Conservation (phyloP, 2,888 invertebrate genomes). For the Agrilus cyanescens region DNA sequence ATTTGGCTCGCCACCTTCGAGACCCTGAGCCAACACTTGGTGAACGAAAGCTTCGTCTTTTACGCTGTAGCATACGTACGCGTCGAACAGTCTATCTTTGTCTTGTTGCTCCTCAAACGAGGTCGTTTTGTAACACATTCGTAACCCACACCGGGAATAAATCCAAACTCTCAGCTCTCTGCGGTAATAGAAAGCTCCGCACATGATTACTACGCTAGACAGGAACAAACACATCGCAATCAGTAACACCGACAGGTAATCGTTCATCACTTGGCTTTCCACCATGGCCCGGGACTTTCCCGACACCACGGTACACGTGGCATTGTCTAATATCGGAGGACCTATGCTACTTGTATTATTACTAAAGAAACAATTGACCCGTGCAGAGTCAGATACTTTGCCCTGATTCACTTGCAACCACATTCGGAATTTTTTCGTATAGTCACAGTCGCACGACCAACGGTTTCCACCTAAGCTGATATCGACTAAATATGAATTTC, state of each 20-base stretch:
- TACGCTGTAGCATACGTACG: constrained; percentile 88
- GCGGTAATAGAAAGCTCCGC: constrained; percentile 70
- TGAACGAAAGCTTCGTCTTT: constrained; percentile 87
- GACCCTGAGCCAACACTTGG: constrained; percentile 75
- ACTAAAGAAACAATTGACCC: constrained; percentile 64
- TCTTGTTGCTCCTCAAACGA: constrained; percentile 70
- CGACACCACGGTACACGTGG: constrained; percentile 61
- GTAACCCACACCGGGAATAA: constrained; percentile 72
- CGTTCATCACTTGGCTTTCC: constrained; percentile 66
- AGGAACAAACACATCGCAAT: constrained; percentile 69
- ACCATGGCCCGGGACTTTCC: constrained; percentile 62
- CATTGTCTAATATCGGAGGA: constrained; percentile 59
- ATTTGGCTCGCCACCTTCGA: constrained; percentile 70
- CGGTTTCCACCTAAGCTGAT: constrained; percentile 73
- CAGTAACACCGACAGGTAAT: constrained; percentile 66
- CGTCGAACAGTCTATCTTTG: constrained; percentile 83
- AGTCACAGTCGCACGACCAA: constrained; percentile 87
- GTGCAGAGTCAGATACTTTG: constrained; percentile 68
- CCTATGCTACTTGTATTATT: constrained; percentile 60
- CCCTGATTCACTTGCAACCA: constrained; percentile 70
- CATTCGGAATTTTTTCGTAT: constrained; percentile 63
- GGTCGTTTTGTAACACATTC: constrained; percentile 76
- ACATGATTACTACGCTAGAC: constrained; percentile 61
- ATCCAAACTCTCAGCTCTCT: constrained; percentile 76
- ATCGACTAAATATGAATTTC: constrained; percentile 78